These are phyloP conservation scores for Sphyrna mokarran DNA, from an alignment of 2,113 vertebrate genomes.

Conservation along the genomic window DNA sequence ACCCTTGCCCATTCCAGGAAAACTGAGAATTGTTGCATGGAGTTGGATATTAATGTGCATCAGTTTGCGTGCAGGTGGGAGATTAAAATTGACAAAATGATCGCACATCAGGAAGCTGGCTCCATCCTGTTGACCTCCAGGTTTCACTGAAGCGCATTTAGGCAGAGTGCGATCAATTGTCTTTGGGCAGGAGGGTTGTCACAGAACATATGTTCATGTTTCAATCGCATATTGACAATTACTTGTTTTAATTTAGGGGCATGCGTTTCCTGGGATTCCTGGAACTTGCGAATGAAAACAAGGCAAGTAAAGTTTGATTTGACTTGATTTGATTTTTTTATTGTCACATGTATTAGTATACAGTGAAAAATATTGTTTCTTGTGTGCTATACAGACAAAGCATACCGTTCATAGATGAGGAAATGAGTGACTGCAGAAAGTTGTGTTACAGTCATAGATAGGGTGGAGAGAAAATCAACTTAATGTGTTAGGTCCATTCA, in stretches of 20 bases:
- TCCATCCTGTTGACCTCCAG: neutral
- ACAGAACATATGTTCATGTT: neutral
- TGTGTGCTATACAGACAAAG: no score
- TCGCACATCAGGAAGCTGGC: neutral
- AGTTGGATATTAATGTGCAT: neutral
- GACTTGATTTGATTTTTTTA: no score
- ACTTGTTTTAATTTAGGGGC: neutral
- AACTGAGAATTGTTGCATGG: neutral
- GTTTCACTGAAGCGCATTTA: no score
- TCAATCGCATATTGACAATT: neutral
- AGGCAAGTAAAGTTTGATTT: neutral
- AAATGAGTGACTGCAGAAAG: no score
- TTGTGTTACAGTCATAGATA: no score
- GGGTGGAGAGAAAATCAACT: no score
- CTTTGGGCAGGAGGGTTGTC: neutral
- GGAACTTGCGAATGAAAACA: neutral
- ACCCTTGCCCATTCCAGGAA: neutral
- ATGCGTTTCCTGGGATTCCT: neutral
- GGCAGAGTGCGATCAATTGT: neutral
- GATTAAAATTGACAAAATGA: neutral
- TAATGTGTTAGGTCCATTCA: no score
- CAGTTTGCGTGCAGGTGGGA: neutral
- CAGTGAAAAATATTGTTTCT: no score
- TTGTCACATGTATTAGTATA: no score
- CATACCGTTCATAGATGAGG: no score